These are phyloP conservation scores for Drosophila testacea DNA, from an alignment of 2,888 invertebrate species.

Conservation along the genomic window DNA sequence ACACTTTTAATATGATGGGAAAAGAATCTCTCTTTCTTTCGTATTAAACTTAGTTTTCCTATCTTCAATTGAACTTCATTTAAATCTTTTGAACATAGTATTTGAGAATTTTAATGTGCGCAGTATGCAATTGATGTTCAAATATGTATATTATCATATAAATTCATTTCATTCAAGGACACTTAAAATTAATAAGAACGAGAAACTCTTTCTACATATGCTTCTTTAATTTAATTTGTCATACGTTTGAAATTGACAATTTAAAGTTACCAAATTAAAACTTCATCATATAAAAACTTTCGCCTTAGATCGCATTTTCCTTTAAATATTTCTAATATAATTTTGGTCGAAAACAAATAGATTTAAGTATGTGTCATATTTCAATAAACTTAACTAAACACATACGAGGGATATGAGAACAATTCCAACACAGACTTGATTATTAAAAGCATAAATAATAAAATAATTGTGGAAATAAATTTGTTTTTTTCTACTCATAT, in stretches of 20 bases:
- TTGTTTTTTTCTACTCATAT: conserved; percentile 16
- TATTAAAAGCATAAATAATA: conserved; percentile 46
- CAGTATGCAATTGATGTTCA: no score
- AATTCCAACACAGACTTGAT: conserved; percentile 21
- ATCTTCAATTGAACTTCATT: neutral
- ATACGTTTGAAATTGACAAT: no score
- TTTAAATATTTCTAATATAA: neutral
- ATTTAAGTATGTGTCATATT: conserved; percentile 25
- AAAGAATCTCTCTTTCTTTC: neutral
- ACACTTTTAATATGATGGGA: neutral
- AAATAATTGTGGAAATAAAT: conserved; percentile 38
- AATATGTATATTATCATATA: no score
- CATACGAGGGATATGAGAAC: neutral
- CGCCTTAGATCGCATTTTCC: no score
- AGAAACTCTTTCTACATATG: no score
- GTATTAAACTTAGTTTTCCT: neutral
- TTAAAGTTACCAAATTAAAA: no score
- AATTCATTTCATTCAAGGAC: no score
- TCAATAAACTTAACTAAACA: neutral
- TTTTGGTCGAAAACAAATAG: neutral
- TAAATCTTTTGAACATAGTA: no score
- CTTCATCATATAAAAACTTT: no score
- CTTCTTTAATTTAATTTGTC: no score
- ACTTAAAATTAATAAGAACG: no score
- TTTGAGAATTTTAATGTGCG: no score